A percentile compares a stretch with the other conserved stretches of the same genome.
These are phyloP conservation scores for Agonopterix arenella DNA, from an alignment of 2,888 invertebrate species.

Conservation along the genomic window DNA sequence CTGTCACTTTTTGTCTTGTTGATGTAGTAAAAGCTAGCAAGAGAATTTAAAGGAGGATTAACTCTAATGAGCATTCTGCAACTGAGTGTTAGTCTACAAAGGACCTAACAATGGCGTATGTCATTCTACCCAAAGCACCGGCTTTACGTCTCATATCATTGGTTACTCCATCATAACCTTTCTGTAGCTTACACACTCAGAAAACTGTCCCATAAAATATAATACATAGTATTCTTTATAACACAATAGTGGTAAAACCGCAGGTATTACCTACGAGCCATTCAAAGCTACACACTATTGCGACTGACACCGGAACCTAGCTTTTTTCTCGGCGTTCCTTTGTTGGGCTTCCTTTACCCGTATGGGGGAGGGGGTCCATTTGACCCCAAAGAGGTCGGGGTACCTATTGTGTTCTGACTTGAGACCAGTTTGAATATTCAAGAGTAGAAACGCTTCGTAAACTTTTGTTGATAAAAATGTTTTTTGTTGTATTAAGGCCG, in stretches of 20 bases:
- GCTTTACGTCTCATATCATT: no score
- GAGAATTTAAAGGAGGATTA: no score
- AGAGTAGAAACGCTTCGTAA: conserved; percentile 51
- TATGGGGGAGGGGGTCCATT: conserved; percentile 24
- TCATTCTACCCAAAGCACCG: no score
- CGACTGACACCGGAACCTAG: conserved; percentile 62
- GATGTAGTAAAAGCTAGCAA: no score
- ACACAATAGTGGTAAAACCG: neutral
- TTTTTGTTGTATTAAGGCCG: neutral
- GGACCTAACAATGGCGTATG: no score
- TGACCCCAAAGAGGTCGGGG: conserved; percentile 24
- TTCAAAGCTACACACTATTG: conserved; percentile 16
- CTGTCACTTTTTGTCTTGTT: no score
- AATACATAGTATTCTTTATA: no score
- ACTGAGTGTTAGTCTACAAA: no score
- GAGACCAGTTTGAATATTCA: conserved; percentile 61
- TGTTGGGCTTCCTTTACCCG: conserved; percentile 54
- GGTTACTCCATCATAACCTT: no score
- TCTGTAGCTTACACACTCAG: no score
- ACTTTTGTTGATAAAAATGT: conserved; percentile 11
- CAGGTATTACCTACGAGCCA: neutral
- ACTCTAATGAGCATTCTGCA: no score
- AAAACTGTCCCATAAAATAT: no score
- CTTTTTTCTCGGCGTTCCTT: conserved; percentile 57
- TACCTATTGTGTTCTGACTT: conserved; percentile 40